Base-by-base conservation (phyloP, 2,797 vertebrate genomes). In the Poeciliopsis gracilis region DNA sequence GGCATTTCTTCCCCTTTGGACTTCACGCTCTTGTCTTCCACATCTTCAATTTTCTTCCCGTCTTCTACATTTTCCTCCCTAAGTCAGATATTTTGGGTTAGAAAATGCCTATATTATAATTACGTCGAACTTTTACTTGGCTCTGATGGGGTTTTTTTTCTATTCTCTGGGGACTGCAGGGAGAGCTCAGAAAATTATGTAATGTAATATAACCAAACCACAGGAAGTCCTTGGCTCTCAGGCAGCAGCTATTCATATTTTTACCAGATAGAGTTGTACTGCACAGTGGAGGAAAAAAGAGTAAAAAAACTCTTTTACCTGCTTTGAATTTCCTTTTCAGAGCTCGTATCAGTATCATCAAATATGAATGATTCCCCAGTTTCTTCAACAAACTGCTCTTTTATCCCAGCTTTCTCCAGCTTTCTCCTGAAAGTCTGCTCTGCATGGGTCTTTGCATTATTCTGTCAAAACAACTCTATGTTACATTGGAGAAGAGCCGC, bases 301-400 rank as follows among this genome's bases (percentile, higher is more conserved):
- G 74, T 5, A 80, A 41, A 43, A 43, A 85, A 74, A 73, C 85
- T 88, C 90, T 71, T 77, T 70, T 93, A 97, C 96, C 96, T 96
- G 86, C 77, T 82, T 6, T 71, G 89, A 81, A 82, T 43, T 16
- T 90, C 82, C 73, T 71, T 86, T 18, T 85, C 91, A 77, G 28
- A 33, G 73, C 89, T 90, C 51, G 70, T 55, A 4, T 89, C 67
- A 2, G 66, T 11, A 5, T 89, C 87, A 41, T 91, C 76, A 33
- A 88, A 84, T 77, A 51, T 74, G 70, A 73, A 72, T 47, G 82
- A 88, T 84, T 91, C 87, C 85, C 96, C 96, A 74, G 96, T 96
- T 87, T 91, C 92, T 84, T 88, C 95, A 73, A 99, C 95, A 91
- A 99, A 98, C 59, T 95, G 94, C 91, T 99, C 97, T 0, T 95